phyloP scores from a whole-genome alignment of 2,113 vertebrate species.

The Nesoenas mayeri region DNA sequence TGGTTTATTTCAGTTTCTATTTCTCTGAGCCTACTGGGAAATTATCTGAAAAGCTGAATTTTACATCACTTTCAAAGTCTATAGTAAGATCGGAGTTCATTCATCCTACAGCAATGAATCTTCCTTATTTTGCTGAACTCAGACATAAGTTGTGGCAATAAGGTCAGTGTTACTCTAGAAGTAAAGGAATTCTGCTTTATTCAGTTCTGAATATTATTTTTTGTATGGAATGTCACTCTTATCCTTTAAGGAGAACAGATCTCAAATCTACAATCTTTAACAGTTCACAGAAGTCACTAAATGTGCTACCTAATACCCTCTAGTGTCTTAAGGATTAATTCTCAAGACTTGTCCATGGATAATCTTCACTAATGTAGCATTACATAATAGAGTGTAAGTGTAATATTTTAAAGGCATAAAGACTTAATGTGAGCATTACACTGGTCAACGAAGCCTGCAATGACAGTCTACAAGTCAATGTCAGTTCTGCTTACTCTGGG shows the following conservation, averaged over 20 bases:
- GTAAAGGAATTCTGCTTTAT: neutral
- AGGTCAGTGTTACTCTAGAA: fast-evolving
- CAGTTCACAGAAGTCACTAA: neutral
- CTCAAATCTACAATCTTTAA: neutral
- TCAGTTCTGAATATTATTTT: neutral
- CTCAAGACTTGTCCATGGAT: neutral
- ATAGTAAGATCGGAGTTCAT: neutral
- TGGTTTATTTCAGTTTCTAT: neutral
- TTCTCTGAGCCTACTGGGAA: neutral
- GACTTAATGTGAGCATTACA: neutral
- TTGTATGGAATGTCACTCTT: neutral
- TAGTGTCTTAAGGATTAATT: neutral
- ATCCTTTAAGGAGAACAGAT: neutral
- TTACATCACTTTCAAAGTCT: neutral
- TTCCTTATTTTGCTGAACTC: neutral
- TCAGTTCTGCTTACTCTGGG: neutral
- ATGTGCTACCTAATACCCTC: neutral
- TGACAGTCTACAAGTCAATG: fast-evolving
- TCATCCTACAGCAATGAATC: neutral
- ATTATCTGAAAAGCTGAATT: neutral
- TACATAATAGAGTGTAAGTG: neutral
- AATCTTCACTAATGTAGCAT: neutral
- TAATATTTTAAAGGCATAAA: fast-evolving
- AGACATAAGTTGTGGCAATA: neutral
- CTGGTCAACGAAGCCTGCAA: neutral